Percentiles rank a stretch among this genome's conserved stretches.
These are phyloP conservation scores for Cotesia typhae DNA, from an alignment of 1,140 invertebrate genomes.

Conservation along the genomic window DNA sequence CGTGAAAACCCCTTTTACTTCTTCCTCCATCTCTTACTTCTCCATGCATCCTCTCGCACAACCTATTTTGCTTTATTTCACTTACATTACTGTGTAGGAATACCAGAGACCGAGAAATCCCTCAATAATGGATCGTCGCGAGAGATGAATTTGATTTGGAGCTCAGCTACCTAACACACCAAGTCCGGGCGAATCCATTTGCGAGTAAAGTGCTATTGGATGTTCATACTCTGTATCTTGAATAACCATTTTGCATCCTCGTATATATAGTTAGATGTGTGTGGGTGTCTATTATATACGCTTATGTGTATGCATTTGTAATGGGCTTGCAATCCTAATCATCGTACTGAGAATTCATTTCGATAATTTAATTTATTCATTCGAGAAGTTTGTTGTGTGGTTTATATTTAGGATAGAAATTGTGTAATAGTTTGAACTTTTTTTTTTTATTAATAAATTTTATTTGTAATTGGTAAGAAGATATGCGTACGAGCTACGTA, in stretches of 20 bases:
- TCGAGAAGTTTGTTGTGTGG: neutral
- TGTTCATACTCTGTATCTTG: constrained; percentile 27
- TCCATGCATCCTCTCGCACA: neutral
- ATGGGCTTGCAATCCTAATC: constrained; percentile 17
- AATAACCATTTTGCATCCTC: neutral
- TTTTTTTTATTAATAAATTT: too few relatives aligned
- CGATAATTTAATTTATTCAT: constrained; percentile 9
- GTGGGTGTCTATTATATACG: too few relatives aligned
- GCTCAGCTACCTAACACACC: constrained; percentile 3
- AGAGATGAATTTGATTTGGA: constrained; percentile 33
- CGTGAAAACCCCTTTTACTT: constrained; percentile 1
- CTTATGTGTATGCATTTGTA: too few relatives aligned
- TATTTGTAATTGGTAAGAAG: too few relatives aligned
- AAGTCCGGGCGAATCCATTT: constrained; percentile 31
- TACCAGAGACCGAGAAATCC: neutral
- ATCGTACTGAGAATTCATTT: neutral
- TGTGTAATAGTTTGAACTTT: too few relatives aligned
- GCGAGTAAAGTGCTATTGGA: constrained; percentile 30
- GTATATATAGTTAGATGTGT: neutral
- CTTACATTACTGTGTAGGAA: neutral
- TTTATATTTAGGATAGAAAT: too few relatives aligned
- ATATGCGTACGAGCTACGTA: too few relatives aligned
- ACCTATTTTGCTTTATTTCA: neutral
- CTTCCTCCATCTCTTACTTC: constrained; percentile 16
- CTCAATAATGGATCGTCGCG: constrained; percentile 33